Conservation (phyloP, 2,888 invertebrate species). For the Disparrhopalites patrizii region DNA sequence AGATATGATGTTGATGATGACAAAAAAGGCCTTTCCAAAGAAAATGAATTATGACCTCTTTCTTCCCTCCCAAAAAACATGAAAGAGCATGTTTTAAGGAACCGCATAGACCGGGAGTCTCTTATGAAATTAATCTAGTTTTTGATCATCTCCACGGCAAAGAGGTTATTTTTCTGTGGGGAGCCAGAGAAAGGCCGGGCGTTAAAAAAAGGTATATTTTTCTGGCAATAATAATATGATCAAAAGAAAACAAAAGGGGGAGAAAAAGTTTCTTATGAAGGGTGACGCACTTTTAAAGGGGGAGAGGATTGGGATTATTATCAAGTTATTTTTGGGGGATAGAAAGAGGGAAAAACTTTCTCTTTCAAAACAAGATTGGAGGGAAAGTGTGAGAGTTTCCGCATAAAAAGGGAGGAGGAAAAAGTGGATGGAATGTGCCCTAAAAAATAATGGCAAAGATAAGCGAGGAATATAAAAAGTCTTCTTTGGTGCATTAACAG, state of each 20-base stretch:
- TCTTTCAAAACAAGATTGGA: not conserved
- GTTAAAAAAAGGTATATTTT: no score
- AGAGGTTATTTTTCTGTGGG: not conserved
- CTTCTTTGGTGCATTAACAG: no score
- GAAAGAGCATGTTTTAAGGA: slow-evolving; percentile 21
- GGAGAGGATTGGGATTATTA: no score
- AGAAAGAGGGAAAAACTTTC: not conserved
- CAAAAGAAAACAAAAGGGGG: not conserved
- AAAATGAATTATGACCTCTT: slow-evolving; percentile 9
- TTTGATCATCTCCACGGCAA: slow-evolving; percentile 20
- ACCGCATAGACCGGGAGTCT: slow-evolving; percentile 19
- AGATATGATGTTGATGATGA: slow-evolving; percentile 6
- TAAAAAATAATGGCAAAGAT: no score
- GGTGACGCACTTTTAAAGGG: not conserved
- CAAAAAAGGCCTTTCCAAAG: slow-evolving; percentile 19
- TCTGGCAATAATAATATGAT: not conserved
- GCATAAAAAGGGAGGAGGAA: no score
- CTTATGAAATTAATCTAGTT: slow-evolving; percentile 17
- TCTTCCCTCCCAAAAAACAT: no score
- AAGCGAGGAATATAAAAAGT: no score
- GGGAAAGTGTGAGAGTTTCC: not conserved
- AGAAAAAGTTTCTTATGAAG: not conserved
- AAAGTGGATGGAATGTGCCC: no score
- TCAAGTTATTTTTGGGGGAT: no score
- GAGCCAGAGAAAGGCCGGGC: not conserved